Evolutionary conservation across 2,888 invertebrate species (phyloP), one percentile per base, ranked within the genome.

Genomic region (Autographa gamma): DNA sequence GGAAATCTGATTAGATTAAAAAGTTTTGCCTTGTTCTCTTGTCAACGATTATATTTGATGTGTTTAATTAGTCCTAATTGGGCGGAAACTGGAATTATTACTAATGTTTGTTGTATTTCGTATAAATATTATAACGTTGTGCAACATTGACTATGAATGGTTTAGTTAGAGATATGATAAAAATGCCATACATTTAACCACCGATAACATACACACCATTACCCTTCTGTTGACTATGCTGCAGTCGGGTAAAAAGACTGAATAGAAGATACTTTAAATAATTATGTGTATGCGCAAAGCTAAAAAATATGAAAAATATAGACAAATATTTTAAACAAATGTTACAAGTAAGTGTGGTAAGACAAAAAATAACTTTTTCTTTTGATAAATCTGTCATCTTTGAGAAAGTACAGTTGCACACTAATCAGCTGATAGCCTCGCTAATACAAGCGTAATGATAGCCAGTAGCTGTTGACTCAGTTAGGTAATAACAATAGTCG

Each of bases 401-500:
- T n/a, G 2, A 16, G 48, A 48, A 16, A 48, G 48, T n/a, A n/a
- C 48, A n/a, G 11, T 38, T n/a, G 6, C 6, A 18, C 19, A 13
- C 5, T 11, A 13, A 19, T 56, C 25, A 13, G 25, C 54, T 56
- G 48, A 7, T 25, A 25, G 0, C 13, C 25, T 19, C 25, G 5
- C 25, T 0, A 19, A 19, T 25, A 25, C 13, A 11, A 25, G 54
- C 25, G 54, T 56, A 18, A 56, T 56, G 54, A 56, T 56, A 25
- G 19, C 13, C 19, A 14, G 19, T 25, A 56, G 54, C 19, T 19
- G 19, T 25, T 56, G 11, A 56, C 54, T 56, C 19, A 32, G 59
- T 66, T 74, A 59, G 41, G 48, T 63, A 62, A 34, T 31, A 38
- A 16, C 13, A 56, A 52, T 61, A 41, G 43, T 61, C 43, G 25